Evolutionary conservation across 2,797 vertebrate genomes (phyloP).

Genomic region (Ctenosaura bakeri): DNA sequence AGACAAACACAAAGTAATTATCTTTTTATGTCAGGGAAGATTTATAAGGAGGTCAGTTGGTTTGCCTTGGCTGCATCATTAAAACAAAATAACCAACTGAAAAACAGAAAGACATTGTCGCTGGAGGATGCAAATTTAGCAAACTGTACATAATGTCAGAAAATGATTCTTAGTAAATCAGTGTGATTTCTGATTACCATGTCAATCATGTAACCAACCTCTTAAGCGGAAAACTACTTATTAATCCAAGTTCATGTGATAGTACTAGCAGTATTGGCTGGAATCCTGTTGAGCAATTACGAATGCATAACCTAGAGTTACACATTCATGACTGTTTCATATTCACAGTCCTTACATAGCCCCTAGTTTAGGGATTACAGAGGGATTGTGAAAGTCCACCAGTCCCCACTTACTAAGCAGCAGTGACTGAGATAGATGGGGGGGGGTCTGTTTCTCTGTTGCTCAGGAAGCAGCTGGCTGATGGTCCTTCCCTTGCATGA

Average conservation of each 20-base stretch:
- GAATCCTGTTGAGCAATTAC: too few species aligned
- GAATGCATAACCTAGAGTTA: too few species aligned
- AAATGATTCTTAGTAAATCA: constrained; percentile 10
- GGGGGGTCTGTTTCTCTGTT: too few species aligned
- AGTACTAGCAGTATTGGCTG: neutral
- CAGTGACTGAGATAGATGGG: too few species aligned
- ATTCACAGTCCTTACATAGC: too few species aligned
- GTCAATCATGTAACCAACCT: constrained; percentile 11
- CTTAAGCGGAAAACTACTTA: constrained; percentile 5
- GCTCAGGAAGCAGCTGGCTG: too few species aligned
- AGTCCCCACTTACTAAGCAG: too few species aligned
- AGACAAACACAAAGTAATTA: constrained; percentile 49
- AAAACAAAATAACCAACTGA: constrained; percentile 43
- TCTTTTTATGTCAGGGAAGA: constrained; percentile 15
- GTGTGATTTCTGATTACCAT: constrained; percentile 23
- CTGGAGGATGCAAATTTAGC: neutral
- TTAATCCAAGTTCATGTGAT: neutral
- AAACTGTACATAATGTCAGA: constrained; percentile 18
- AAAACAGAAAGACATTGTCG: constrained; percentile 38
- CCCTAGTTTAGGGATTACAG: too few species aligned
- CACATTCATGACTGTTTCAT: too few species aligned
- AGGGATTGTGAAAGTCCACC: too few species aligned
- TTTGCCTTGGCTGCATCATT: constrained; percentile 47
- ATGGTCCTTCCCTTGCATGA: too few species aligned
- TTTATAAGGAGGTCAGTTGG: constrained; percentile 45